Base-by-base conservation (phyloP, 2,797 vertebrate species). In the Sebastes melanostomus region DNA sequence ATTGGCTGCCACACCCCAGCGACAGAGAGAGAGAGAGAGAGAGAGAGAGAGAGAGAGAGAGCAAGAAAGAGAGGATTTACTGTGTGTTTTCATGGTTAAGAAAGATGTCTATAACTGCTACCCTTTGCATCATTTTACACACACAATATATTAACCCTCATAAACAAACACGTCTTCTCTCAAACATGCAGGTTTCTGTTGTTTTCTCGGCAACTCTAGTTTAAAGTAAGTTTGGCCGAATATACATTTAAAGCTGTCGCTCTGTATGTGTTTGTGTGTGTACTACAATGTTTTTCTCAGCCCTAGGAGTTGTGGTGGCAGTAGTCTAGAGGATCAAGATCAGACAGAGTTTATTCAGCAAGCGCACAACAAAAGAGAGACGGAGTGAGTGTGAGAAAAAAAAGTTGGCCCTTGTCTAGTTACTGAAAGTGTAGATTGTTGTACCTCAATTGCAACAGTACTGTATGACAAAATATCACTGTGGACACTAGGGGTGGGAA, bases 1-100 rank as follows among this genome's bases (percentile, higher is more conserved):
- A 91, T 89, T 88, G 85, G 81, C 81, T 30, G 84, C 82, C 85
- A 77, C 81, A 80, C 88, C 85, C 75, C 60, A 34, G 52, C 3
- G 65, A 78, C 22, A 46, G 16, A 46, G 1, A 46, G 16, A 16
- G 13, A 42, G 34, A 6, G 63, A 77, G 36, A 4, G 60, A 75
- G 36, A 34, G 56, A 30, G 38, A 25, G 70, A 65, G 8, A 54
- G 59, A 29, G 38, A 25, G 70, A 65, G 8, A 54, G 59, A 29
- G 38, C 58, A 12, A 56, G 61, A 65, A 2, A 24, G 72, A 29
- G 13, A 66, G 50, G 12, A 22, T 84, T 78, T 82, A 81, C 70
- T 56, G 30, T 58, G 54, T 77, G 25, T 83, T 86, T 82, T 80
- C 77, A 71, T 42, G 34, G 50, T 78, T 71, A 76, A 73, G 42